phyloP scores from a whole-genome alignment of 2,113 vertebrate species.

The Anhinga anhinga region DNA sequence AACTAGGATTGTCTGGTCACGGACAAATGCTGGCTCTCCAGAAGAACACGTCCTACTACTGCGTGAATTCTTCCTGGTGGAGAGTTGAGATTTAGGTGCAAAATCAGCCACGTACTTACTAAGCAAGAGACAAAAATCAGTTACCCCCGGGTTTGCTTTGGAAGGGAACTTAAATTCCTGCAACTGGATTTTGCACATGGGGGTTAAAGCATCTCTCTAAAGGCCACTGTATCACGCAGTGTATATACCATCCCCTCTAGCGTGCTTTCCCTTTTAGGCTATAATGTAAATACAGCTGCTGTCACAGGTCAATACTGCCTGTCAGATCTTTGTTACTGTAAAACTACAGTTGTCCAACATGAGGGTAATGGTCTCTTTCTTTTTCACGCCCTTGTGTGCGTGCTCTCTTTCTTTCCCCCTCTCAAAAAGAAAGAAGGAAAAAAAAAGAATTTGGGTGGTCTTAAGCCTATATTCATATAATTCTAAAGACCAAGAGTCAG shows the following conservation, averaged over 20 bases:
- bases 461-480: slow-evolving; percentile 48
- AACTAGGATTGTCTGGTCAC: not conserved
- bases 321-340: slow-evolving; percentile 40
- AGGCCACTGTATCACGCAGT: not conserved
- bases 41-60: not conserved
- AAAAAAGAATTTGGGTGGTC: slow-evolving; percentile 37
- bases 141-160: not conserved
- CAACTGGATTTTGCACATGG: not conserved
- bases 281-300: slow-evolving; percentile 59
- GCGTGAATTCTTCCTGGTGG: not conserved
- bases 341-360: not conserved
- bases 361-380: not conserved
- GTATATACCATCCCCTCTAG: not conserved
- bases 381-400: not conserved
- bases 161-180: slow-evolving; percentile 16
- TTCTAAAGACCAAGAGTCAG: slow-evolving; percentile 40
- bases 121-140: slow-evolving; percentile 4
- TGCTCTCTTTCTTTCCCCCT: not conserved
- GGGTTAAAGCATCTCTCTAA: not conserved
- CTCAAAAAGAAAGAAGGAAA: not conserved
- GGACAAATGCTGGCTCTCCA: not conserved
- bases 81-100: not conserved
- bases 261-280: not conserved
- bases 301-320: not conserved
- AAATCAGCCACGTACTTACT: not conserved